phyloP scores from a whole-genome alignment of 2,113 vertebrate species.

The Oxyura jamaicensis region DNA sequence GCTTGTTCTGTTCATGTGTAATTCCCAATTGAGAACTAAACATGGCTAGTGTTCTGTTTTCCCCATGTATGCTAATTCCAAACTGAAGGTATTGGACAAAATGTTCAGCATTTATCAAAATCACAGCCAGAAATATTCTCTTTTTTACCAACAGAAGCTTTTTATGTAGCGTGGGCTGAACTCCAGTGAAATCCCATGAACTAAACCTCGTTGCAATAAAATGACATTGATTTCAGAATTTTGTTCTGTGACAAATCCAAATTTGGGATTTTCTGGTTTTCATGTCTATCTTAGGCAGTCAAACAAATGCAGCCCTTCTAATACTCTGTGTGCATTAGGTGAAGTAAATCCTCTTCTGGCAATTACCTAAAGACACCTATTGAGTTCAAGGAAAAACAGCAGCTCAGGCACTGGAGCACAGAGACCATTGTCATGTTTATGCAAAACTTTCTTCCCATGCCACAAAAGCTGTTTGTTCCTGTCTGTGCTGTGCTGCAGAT shows the following conservation, averaged over 20 bases:
- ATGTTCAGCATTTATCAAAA: neutral
- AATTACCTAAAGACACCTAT: slow-evolving; percentile 24
- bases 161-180: rapidly evolving
- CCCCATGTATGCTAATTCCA: neutral
- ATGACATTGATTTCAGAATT: slow-evolving; percentile 33
- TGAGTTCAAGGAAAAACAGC: neutral
- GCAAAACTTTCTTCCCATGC: neutral
- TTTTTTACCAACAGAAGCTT: neutral
- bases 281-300: neutral
- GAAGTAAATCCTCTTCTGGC: slow-evolving; percentile 7
- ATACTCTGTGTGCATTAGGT: neutral
- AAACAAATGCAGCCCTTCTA: slow-evolving; percentile 19
- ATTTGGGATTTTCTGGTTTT: slow-evolving; percentile 44
- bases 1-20: neutral
- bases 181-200: neutral
- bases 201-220: neutral
- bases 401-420: neutral
- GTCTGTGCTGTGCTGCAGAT: neutral
- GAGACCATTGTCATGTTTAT: neutral
- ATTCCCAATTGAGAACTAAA: neutral
- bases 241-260: slow-evolving; percentile 14
- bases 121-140: neutral
- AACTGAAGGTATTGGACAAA: neutral
- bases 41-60: neutral
- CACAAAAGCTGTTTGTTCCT: neutral